These are phyloP conservation scores for Musca vetustissima DNA, from an alignment of 1,140 invertebrate genomes.

Conservation along the genomic window DNA sequence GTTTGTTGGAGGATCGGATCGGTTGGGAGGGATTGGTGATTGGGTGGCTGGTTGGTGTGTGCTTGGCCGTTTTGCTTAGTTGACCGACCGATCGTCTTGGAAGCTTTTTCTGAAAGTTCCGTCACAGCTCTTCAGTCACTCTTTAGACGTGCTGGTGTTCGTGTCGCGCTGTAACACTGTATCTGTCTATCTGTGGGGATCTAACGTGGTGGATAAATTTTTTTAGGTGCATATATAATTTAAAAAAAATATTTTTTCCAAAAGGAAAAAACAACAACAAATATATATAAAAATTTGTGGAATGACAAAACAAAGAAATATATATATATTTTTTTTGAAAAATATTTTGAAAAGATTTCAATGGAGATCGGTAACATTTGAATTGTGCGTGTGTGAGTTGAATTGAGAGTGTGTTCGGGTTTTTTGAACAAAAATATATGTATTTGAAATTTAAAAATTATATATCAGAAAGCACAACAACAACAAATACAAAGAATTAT, in stretches of 20 bases:
- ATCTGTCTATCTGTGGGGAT: conserved; percentile 6
- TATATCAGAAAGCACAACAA: no score
- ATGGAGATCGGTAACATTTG: neutral
- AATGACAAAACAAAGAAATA: neutral
- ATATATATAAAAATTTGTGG: neutral
- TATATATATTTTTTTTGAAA: no score
- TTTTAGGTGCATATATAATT: neutral
- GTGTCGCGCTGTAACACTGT: conserved; percentile 38
- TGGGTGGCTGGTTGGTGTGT: no score
- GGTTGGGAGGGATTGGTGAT: neutral
- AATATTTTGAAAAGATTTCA: neutral
- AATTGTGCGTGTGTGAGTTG: no score
- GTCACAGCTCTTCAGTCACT: conserved; percentile 44
- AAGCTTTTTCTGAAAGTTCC: conserved; percentile 41
- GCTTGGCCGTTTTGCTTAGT: no score
- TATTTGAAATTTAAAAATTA: no score
- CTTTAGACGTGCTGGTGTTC: conserved; percentile 50
- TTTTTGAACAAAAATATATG: no score
- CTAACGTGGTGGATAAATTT: conserved; percentile 7
- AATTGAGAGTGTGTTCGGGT: no score
- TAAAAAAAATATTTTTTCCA: neutral
- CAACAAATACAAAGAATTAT: no score
- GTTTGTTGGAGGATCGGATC: neutral
- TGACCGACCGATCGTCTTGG: conserved; percentile 27
- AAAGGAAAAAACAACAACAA: neutral